These are phyloP conservation scores for Callorhinus ursinus DNA, from an alignment of 2,113 vertebrate genomes.

Conservation along the genomic window DNA sequence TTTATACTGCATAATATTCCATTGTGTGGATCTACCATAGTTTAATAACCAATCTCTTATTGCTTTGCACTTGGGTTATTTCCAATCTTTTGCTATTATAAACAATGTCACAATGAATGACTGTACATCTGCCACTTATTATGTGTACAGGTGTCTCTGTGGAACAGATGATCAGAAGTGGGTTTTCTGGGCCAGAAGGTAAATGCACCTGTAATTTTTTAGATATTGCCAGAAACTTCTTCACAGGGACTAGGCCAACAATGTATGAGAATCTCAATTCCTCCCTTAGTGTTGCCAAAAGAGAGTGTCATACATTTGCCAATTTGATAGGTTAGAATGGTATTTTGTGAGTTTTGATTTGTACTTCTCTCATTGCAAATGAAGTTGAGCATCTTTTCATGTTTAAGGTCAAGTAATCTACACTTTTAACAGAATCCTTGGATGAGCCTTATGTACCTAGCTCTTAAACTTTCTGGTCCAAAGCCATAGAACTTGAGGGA, in stretches of 20 bases:
- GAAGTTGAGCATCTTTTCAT: neutral
- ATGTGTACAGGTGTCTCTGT: neutral
- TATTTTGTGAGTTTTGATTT: neutral
- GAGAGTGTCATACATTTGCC: neutral
- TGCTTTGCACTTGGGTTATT: neutral
- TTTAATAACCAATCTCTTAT: neutral
- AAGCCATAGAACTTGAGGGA: neutral
- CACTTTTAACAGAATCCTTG: neutral
- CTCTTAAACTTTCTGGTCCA: neutral
- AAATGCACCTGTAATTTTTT: neutral
- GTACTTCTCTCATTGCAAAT: neutral
- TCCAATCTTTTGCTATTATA: neutral
- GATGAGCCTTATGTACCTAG: neutral
- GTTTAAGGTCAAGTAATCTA: neutral
- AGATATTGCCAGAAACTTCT: neutral
- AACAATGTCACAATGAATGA: neutral
- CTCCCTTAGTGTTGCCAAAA: neutral
- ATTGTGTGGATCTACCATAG: neutral
- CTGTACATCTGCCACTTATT: neutral
- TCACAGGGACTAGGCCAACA: neutral
- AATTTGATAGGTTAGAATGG: neutral
- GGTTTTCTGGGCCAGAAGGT: conserved; percentile 6
- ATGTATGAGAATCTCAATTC: neutral
- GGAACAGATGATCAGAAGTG: neutral
- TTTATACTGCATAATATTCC: neutral